phyloP scores from a whole-genome alignment of 2,113 vertebrate species.

The Loxodonta africana region DNA sequence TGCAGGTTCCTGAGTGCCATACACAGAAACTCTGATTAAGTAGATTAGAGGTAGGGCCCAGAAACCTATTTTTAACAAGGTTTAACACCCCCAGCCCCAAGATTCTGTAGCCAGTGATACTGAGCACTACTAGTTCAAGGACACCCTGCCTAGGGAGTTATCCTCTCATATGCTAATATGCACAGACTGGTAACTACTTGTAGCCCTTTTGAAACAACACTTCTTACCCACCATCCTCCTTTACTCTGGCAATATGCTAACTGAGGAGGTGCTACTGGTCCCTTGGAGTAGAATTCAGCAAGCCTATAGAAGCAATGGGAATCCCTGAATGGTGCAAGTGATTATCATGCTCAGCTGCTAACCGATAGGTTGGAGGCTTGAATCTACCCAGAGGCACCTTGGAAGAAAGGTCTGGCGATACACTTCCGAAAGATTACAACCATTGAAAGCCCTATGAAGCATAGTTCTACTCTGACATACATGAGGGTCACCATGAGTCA shows the following conservation, averaged over 20 bases:
- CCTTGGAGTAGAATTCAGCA: constrained; percentile 51
- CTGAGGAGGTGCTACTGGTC: neutral
- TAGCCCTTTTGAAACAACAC: constrained; percentile 23
- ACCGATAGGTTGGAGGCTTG: neutral
- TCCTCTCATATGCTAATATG: constrained; percentile 11
- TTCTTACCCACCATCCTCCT: neutral
- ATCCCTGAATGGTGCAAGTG: neutral
- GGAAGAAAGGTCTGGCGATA: neutral
- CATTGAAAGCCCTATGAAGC: neutral
- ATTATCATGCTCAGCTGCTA: neutral
- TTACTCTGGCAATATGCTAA: neutral
- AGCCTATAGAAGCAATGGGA: constrained; percentile 4
- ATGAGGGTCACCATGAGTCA: neutral
- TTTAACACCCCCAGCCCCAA: neutral
- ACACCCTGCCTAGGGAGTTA: neutral
- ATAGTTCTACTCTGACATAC: neutral
- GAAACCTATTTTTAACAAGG: constrained; percentile 25
- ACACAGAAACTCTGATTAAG: constrained; percentile 41
- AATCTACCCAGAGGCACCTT: neutral
- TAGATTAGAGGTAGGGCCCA: neutral
- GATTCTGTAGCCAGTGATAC: neutral
- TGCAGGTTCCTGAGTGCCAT: constrained; percentile 14
- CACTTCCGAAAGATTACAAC: neutral
- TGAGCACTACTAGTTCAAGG: constrained; percentile 3
- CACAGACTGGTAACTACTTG: neutral